These are phyloP conservation scores for Aphaenogaster floridana DNA, from an alignment of 1,140 invertebrate species.

Conservation along the genomic window DNA sequence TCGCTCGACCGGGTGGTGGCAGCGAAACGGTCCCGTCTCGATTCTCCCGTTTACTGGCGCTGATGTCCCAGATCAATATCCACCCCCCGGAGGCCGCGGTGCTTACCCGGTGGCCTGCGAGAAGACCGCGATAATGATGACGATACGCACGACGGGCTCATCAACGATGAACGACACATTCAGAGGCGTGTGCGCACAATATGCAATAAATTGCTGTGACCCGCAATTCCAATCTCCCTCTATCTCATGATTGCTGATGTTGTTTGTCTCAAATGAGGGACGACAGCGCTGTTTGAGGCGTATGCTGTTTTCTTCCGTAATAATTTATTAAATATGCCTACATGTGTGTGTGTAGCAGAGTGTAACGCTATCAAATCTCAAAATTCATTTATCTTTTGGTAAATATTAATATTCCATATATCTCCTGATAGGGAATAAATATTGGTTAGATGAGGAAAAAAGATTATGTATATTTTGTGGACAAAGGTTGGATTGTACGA, in stretches of 20 bases:
- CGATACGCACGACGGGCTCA: neutral
- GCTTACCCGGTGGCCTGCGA: conserved; percentile 22
- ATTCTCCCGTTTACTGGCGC: conserved; percentile 67
- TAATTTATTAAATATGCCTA: neutral
- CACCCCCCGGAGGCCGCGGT: conserved; percentile 42
- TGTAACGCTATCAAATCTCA: neutral
- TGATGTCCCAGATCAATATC: conserved; percentile 82
- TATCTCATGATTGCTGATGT: neutral
- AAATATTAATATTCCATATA: neutral
- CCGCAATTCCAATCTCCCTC: conserved; percentile 8
- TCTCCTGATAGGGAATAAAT: neutral
- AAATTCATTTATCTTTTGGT: neutral
- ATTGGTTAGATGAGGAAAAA: too few species aligned
- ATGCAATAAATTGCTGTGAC: conserved; percentile 6
- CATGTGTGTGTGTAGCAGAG: neutral
- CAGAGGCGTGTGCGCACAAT: conserved; percentile 4
- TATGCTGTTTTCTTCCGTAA: neutral
- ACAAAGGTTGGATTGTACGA: too few species aligned
- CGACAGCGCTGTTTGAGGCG: neutral
- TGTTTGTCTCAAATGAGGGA: conserved; percentile 4
- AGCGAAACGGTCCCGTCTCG: conserved; percentile 42
- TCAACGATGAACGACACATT: conserved; percentile 18
- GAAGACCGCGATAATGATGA: conserved; percentile 24
- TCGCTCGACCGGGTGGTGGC: neutral
- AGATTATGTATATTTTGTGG: too few species aligned